phyloP scores from a whole-genome alignment of 2,888 invertebrate genomes.

The Drosophila falleni region DNA sequence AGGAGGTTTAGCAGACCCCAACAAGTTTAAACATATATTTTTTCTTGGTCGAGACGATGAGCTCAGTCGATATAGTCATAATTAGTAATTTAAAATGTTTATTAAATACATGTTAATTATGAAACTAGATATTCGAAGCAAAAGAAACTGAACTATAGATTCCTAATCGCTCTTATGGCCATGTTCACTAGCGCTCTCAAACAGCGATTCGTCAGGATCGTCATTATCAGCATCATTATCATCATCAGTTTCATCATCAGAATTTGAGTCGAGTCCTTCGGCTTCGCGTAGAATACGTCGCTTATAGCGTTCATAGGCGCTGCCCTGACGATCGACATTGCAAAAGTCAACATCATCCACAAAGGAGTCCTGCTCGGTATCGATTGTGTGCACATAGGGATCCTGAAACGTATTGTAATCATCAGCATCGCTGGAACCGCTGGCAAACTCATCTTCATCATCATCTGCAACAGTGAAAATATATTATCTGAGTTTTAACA shows the following conservation, averaged over 20 bases:
- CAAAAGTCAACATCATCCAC: slow-evolving; percentile 85
- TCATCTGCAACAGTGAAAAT: slow-evolving; percentile 45
- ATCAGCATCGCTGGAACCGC: slow-evolving; percentile 75
- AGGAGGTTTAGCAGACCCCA: too few relatives aligned
- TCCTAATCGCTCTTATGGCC: slow-evolving; percentile 26
- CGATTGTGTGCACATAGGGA: slow-evolving; percentile 85
- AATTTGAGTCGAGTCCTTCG: slow-evolving; percentile 38
- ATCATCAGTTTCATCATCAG: slow-evolving; percentile 33
- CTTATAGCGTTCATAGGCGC: slow-evolving; percentile 89
- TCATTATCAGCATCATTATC: slow-evolving; percentile 39
- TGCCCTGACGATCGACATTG: slow-evolving; percentile 88
- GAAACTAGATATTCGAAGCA: neutral
- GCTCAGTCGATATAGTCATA: too few relatives aligned
- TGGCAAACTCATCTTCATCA: slow-evolving; percentile 69
- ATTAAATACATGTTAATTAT: neutral
- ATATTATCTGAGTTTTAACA: neutral
- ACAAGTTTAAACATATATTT: too few relatives aligned
- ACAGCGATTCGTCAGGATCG: slow-evolving; percentile 29
- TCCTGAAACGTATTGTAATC: slow-evolving; percentile 70
- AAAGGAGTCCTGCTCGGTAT: slow-evolving; percentile 83
- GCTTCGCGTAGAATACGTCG: slow-evolving; percentile 85
- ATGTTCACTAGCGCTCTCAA: slow-evolving; percentile 58
- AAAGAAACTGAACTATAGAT: neutral
- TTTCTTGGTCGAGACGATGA: too few relatives aligned
- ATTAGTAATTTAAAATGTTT: neutral